Evolutionary conservation across 1,140 invertebrate species (phyloP).

Genomic region (Mizuhopecten yessoensis): DNA sequence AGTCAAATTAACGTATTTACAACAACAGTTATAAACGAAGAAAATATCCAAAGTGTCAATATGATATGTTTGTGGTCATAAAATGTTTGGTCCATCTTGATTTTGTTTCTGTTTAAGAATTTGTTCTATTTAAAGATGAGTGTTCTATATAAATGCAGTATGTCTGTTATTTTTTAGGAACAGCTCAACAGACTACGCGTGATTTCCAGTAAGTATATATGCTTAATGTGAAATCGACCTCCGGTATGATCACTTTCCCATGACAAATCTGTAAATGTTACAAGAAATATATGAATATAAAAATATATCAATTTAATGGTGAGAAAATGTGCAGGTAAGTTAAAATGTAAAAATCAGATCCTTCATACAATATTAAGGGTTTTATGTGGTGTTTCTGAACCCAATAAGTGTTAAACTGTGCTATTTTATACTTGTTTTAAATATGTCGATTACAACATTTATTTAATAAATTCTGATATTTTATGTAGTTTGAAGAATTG

Average conservation of each 20-base stretch:
- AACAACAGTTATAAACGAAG: neutral
- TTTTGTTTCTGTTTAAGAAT: neutral
- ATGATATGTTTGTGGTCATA: conserved; percentile 35
- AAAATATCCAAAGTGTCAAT: conserved; percentile 2
- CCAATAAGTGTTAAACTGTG: too few relatives aligned
- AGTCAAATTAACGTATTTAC: neutral
- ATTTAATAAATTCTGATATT: too few relatives aligned
- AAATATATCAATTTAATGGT: too few relatives aligned
- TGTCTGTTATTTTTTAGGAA: neutral
- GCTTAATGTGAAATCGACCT: neutral
- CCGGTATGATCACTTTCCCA: neutral
- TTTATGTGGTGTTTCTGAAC: too few relatives aligned
- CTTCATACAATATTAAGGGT: too few relatives aligned
- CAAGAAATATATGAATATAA: neutral
- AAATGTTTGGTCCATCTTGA: neutral
- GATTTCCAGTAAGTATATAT: neutral
- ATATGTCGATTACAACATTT: too few relatives aligned
- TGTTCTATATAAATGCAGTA: neutral
- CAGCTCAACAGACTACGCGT: neutral
- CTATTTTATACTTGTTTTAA: too few relatives aligned
- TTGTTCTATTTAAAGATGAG: neutral
- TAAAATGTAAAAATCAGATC: too few relatives aligned
- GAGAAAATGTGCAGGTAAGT: too few relatives aligned
- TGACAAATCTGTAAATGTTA: neutral
- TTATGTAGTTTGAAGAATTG: too few relatives aligned